Conservation (phyloP, 2,888 invertebrate genomes). For the Ornithoptera priamus region DNA sequence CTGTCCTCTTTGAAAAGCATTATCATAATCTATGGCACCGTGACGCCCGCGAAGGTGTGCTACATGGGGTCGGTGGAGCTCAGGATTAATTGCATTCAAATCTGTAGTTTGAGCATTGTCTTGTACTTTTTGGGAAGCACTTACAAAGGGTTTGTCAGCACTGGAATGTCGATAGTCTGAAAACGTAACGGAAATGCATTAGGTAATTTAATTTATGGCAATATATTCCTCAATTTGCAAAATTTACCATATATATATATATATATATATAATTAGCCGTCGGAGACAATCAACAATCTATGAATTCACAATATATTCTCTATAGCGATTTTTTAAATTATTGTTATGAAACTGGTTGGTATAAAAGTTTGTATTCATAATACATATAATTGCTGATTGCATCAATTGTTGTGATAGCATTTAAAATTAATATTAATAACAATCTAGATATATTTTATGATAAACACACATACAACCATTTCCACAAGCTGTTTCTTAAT, state of each 20-base stretch:
- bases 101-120: slow-evolving; percentile 52
- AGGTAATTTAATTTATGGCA: background rate
- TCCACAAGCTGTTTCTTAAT: slow-evolving; percentile 40
- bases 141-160: slow-evolving; percentile 74
- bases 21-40: slow-evolving; percentile 58
- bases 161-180: slow-evolving; percentile 84
- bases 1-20: slow-evolving; percentile 53
- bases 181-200: slow-evolving; percentile 41
- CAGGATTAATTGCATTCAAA: slow-evolving; percentile 56
- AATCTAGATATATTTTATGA: slow-evolving; percentile 12
- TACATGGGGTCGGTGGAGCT: slow-evolving; percentile 55
- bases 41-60: slow-evolving; percentile 64
- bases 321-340: too few species aligned
- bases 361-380: background rate
- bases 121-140: slow-evolving; percentile 35
- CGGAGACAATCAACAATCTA: slow-evolving; percentile 11
- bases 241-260: background rate
- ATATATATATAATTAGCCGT: background rate
- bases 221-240: background rate
- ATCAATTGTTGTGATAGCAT: slow-evolving; percentile 12
- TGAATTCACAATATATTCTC: background rate
- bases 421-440: slow-evolving; percentile 19
- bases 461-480: slow-evolving; percentile 36
- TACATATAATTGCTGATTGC: slow-evolving; percentile 11
- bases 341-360: too few species aligned